These are phyloP conservation scores for Leptarthrus brevirostris DNA, from an alignment of 2,888 invertebrate genomes.

Conservation along the genomic window DNA sequence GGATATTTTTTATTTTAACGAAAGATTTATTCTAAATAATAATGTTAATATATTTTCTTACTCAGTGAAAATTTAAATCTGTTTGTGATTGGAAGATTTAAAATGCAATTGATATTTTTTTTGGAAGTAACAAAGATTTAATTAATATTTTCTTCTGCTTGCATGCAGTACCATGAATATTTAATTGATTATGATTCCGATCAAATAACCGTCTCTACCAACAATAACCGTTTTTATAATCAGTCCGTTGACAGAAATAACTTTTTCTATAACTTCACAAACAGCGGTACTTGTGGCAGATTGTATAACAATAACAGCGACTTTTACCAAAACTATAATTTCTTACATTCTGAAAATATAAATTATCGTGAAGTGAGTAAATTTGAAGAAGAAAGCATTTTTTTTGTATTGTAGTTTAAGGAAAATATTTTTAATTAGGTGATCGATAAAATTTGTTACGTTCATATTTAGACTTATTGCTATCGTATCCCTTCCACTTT, in stretches of 20 bases:
- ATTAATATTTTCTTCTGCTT: constrained; percentile 55
- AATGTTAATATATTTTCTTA: neutral
- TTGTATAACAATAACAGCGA: constrained; percentile 40
- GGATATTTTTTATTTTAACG: neutral
- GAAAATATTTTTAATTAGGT: neutral
- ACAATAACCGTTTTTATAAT: constrained; percentile 54
- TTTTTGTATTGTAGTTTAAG: neutral
- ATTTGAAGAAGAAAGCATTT: neutral
- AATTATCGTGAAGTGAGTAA: constrained; percentile 53
- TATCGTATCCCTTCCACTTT: neutral
- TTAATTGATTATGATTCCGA: constrained; percentile 58
- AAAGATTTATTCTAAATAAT: too few species aligned
- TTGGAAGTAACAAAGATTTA: neutral
- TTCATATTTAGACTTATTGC: constrained; percentile 16
- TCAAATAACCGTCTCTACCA: constrained; percentile 57
- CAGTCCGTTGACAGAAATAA: constrained; percentile 43
- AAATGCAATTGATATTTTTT: too few species aligned
- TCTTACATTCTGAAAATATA: constrained; percentile 49
- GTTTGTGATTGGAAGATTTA: too few species aligned
- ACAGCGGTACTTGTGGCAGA: constrained; percentile 51
- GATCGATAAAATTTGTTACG: neutral
- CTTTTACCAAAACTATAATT: constrained; percentile 42
- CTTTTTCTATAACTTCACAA: constrained; percentile 49
- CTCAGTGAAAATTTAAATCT: neutral
- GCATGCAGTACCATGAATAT: constrained; percentile 58